Percentiles rank a stretch among this genome's conserved stretches.
These are phyloP conservation scores for Drosophila tanythrix DNA, from an alignment of 2,888 invertebrate genomes.

Conservation along the genomic window DNA sequence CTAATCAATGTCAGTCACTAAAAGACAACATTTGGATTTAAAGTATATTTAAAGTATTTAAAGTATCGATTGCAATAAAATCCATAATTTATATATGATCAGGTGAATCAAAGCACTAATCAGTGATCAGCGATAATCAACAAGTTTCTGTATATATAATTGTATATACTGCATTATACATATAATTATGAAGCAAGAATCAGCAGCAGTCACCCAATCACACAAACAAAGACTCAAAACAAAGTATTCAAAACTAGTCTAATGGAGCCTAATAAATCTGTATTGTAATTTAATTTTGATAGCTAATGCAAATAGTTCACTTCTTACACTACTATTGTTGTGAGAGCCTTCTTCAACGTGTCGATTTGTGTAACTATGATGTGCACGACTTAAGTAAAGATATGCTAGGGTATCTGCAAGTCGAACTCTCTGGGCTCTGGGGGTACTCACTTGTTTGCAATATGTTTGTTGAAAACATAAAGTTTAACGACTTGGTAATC, in stretches of 20 bases:
- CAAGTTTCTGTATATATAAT: background rate
- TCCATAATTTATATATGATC: background rate
- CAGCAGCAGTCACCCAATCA: no score
- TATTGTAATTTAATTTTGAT: background rate
- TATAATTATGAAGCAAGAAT: no score
- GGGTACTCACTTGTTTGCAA: background rate
- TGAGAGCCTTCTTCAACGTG: no score
- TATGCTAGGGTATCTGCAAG: background rate
- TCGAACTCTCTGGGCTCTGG: accelerated
- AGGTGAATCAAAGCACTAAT: background rate
- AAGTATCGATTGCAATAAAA: background rate
- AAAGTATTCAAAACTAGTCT: background rate
- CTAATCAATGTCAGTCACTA: background rate
- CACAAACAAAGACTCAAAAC: background rate
- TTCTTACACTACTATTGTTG: background rate
- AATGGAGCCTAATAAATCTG: background rate
- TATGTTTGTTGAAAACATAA: conserved; percentile 1
- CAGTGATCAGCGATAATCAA: background rate
- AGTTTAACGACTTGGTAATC: conserved; percentile 4
- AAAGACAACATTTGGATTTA: background rate
- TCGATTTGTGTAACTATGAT: background rate
- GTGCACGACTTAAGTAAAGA: background rate
- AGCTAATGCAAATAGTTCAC: background rate
- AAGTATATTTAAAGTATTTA: background rate
- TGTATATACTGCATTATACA: background rate